Percentiles rank a stretch among this genome's conserved stretches.
Evolutionary conservation across 2,797 vertebrate genomes (phyloP).

Genomic region (Arnoldichthys spilopterus): DNA sequence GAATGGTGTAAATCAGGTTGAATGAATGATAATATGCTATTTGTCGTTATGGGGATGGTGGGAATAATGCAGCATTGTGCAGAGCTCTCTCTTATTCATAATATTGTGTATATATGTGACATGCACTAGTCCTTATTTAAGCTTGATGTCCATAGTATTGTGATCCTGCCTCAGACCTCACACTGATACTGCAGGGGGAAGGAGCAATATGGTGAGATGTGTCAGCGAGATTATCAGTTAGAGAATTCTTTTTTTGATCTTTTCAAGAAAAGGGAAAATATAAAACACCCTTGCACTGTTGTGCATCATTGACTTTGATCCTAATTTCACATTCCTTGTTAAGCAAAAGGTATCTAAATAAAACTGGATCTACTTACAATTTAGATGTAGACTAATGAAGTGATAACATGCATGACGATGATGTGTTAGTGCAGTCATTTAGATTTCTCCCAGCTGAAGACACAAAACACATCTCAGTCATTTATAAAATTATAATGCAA

Average conservation of each 20-base stretch:
- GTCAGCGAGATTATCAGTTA: background rate
- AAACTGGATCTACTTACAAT: background rate
- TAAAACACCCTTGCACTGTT: background rate
- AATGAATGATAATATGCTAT: conserved; percentile 41
- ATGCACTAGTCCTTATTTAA: conserved; percentile 10
- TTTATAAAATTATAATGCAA: background rate
- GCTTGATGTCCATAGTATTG: conserved; percentile 12
- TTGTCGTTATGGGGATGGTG: conserved; percentile 25
- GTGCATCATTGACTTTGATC: background rate
- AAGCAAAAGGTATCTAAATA: background rate
- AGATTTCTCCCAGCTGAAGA: background rate
- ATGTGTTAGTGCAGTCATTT: background rate
- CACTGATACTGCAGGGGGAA: background rate
- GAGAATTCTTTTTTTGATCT: conserved; percentile 2
- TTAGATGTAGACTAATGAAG: background rate
- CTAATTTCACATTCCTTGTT: background rate
- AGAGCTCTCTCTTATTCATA: conserved; percentile 40
- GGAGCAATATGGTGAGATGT: background rate
- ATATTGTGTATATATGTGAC: conserved; percentile 27
- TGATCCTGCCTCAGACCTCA: conserved; percentile 5
- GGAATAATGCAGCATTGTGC: conserved; percentile 28
- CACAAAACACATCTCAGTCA: background rate
- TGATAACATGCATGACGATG: background rate
- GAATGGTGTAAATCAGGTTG: conserved; percentile 34
- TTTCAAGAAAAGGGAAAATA: background rate